phyloP scores from a whole-genome alignment of 2,797 vertebrate species.

The Dromococcyx pavoninus region DNA sequence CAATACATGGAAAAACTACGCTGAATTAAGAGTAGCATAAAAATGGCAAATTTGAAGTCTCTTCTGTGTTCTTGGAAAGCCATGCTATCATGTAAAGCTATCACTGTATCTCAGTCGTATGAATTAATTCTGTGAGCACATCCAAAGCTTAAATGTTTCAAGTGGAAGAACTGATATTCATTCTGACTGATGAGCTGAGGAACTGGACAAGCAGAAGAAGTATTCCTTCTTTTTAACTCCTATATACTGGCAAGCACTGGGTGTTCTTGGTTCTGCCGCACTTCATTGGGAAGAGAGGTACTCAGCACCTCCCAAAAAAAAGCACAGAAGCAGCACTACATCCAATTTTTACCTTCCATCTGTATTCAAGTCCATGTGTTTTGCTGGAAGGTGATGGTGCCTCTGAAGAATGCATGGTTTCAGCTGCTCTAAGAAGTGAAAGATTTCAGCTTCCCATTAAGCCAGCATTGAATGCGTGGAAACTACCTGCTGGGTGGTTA shows the following conservation, averaged over 20 bases:
- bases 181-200: neutral
- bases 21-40: neutral
- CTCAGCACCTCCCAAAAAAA: neutral
- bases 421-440: neutral
- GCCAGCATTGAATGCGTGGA: neutral
- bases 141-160: neutral
- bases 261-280: neutral
- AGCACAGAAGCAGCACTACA: neutral
- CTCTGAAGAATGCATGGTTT: conserved; percentile 20
- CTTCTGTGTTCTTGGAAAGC: neutral
- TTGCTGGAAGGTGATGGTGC: neutral
- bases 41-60: neutral
- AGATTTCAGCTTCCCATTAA: neutral
- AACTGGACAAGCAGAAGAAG: neutral
- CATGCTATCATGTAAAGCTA: neutral
- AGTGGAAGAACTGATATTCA: neutral
- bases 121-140: neutral
- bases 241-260: neutral
- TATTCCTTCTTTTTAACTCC: neutral
- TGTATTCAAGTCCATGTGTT: conserved; percentile 25
- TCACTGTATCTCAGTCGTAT: neutral
- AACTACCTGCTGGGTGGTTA: conserved; percentile 14
- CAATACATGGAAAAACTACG: neutral
- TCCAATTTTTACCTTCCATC: neutral
- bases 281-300: neutral